These are phyloP conservation scores for Larimichthys crocea DNA, from an alignment of 2,113 vertebrate species.

Conservation along the genomic window DNA sequence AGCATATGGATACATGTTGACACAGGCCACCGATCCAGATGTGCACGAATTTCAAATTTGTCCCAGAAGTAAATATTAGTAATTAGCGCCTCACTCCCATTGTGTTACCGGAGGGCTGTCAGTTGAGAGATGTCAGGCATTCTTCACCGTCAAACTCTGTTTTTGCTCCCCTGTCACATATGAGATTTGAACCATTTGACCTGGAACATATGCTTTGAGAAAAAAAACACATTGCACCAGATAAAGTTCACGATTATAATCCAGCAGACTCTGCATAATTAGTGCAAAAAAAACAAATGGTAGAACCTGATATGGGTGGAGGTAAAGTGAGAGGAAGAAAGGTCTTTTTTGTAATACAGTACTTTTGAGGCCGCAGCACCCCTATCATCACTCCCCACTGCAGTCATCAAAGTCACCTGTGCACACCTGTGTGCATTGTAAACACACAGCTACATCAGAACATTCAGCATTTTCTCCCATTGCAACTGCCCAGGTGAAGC, in stretches of 20 bases:
- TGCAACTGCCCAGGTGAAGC: no score
- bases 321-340: neutral
- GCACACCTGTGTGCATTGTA: no score
- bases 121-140: neutral
- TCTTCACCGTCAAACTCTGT: neutral
- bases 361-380: no score
- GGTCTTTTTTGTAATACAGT: no score
- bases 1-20: slow-evolving; percentile 44
- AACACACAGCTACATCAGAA: no score
- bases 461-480: no score
- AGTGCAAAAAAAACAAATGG: neutral
- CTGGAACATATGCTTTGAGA: slow-evolving; percentile 7
- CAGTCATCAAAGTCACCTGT: no score
- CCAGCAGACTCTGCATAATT: neutral
- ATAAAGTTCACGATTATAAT: neutral
- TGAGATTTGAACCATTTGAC: neutral
- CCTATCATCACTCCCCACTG: no score
- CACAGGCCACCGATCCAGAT: slow-evolving; percentile 59
- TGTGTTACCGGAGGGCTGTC: slow-evolving; percentile 6
- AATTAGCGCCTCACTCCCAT: slow-evolving; percentile 35
- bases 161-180: neutral
- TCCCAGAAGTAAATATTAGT: slow-evolving; percentile 41
- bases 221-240: neutral
- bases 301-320: neutral
- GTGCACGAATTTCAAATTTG: slow-evolving; percentile 57